Evolutionary conservation across 2,888 invertebrate genomes (phyloP), one percentile per base, ranked within the genome.

Genomic region (Steinernema carpocapsae): DNA sequence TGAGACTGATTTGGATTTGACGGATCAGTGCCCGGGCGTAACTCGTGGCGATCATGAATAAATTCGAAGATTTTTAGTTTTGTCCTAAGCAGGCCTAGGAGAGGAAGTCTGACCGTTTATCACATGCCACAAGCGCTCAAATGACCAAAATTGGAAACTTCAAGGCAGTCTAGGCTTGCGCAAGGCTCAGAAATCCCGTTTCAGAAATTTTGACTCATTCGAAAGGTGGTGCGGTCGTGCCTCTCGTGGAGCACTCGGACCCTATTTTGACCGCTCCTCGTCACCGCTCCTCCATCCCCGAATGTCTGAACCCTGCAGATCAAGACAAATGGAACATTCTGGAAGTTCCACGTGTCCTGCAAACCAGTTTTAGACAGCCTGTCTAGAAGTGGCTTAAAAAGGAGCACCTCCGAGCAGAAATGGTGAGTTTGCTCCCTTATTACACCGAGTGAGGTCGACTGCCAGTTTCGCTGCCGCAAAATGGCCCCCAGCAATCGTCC

Each of bases 21-120:
- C 72, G 3, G 76, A 78, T 14, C 73, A 80, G 37, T 85, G 85
- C 71, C 81, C 85, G 29, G 85, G 85, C 3, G 56, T 29, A 24
- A 79, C 80, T 6, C 73, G 83, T 73, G 70, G 77, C n/a, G 78
- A 77, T 26, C 85, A 85, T 73, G 82, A 85, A n/a, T 71, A 80
- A 77, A 19, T 32, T n/a, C 45, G 43, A 56, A 56, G 19, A 14
- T 72, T 48, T 17, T 45, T 32, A 37, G 14, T 19, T 72, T 48
- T 64, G 59, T 72, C 43, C 26, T 72, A 19, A 1, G 42, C n/a
- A n/a, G n/a, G n/a, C n/a, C n/a, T n/a, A n/a, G n/a, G n/a, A n/a
- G n/a, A 4, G 77, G 37, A 46, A 19, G 52, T 59, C 76, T 1
- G 19, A 6, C 32, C 32, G 32, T 74, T 73, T n/a, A n/a, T n/a